These are phyloP conservation scores for Dromococcyx pavoninus DNA, from an alignment of 2,797 vertebrate genomes.

Conservation along the genomic window DNA sequence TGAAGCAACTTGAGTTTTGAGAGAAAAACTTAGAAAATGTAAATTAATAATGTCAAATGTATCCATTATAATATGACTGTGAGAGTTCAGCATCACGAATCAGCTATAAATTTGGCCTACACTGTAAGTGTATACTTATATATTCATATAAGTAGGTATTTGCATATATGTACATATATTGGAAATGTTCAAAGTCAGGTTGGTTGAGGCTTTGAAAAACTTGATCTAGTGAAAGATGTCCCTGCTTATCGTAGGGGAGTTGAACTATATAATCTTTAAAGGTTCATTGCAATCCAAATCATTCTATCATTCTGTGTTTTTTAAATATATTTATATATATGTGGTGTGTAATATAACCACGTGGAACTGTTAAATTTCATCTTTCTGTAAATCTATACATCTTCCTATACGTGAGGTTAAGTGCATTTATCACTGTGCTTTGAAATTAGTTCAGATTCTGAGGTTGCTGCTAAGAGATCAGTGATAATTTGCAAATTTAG, in stretches of 20 bases:
- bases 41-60: neutral
- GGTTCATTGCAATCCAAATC: neutral
- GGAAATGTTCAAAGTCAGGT: neutral
- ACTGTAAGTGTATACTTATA: rapidly evolving
- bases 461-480: neutral
- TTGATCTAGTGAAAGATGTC: neutral
- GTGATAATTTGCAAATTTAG: neutral
- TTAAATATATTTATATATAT: neutral
- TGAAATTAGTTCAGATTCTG: neutral
- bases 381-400: no score
- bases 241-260: neutral
- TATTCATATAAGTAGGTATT: rapidly evolving
- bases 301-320: neutral
- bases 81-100: neutral
- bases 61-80: neutral
- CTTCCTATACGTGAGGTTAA: neutral
- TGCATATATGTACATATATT: neutral
- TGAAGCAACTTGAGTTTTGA: neutral
- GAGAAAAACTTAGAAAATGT: neutral
- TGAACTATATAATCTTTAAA: neutral
- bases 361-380: neutral
- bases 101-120: neutral
- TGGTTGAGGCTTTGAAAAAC: neutral
- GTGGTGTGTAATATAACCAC: neutral
- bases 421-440: neutral